These are phyloP conservation scores for Epinephelus coioides DNA, from an alignment of 2,797 vertebrate genomes.

Conservation along the genomic window DNA sequence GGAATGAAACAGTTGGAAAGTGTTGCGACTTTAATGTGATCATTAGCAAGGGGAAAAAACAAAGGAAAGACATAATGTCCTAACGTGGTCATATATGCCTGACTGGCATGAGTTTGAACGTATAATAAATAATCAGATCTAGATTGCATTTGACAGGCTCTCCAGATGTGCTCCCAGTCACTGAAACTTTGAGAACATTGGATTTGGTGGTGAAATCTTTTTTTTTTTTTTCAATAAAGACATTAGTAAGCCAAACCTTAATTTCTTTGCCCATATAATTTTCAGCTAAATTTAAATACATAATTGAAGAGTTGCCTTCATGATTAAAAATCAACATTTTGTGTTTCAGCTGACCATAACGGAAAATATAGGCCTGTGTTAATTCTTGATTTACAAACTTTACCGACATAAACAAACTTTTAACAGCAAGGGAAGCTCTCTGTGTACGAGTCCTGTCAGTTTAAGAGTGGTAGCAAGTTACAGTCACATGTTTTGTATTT, in stretches of 20 bases:
- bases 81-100: constrained; percentile 1
- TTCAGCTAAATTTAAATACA: constrained; percentile 49
- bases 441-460: constrained; percentile 2
- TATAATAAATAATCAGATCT: constrained; percentile 28
- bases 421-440: not conserved
- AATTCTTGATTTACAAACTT: constrained; percentile 22
- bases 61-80: not conserved
- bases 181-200: constrained; percentile 30
- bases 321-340: constrained; percentile 38
- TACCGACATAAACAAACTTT: not conserved
- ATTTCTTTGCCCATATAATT: constrained; percentile 50
- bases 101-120: not conserved
- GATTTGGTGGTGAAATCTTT: constrained; percentile 14
- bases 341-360: not conserved
- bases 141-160: constrained; percentile 25
- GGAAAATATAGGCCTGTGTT: constrained; percentile 4
- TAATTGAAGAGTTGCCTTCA: constrained; percentile 57
- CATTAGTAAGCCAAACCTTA: constrained; percentile 43
- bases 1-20: not conserved
- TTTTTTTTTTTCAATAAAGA: constrained; percentile 13
- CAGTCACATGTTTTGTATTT: constrained; percentile 5
- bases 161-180: constrained; percentile 32
- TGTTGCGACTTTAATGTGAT: not conserved
- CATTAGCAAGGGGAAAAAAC: not conserved
- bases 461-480: constrained; percentile 8